Percentiles rank a stretch among this genome's conserved stretches.
These are phyloP conservation scores for Aurelia sp. DNA, from an alignment of 30 jellyfish, hydroid and myxozoan genomes.

Conservation along the genomic window DNA sequence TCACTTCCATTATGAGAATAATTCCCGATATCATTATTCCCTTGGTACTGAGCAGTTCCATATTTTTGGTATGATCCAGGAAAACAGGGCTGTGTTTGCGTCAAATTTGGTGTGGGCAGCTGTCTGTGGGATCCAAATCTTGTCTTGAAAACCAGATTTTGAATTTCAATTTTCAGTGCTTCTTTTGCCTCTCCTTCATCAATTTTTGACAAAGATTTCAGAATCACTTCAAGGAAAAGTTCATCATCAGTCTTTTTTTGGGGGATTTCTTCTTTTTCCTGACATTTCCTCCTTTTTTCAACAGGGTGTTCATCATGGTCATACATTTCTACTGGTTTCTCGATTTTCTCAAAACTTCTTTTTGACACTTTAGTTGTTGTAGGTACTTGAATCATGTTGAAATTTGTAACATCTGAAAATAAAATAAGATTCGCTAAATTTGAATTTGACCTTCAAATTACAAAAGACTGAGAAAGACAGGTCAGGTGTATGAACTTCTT, in stretches of 20 bases:
- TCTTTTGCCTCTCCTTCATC: constrained; percentile 89
- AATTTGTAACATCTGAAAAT: too few relatives aligned
- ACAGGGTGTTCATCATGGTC: neutral
- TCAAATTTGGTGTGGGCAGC: neutral
- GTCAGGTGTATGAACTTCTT: too few relatives aligned
- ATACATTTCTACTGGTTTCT: neutral
- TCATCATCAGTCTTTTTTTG: constrained; percentile 66
- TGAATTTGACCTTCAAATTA: too few relatives aligned
- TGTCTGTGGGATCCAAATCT: constrained; percentile 60
- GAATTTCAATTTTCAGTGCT: constrained; percentile 79
- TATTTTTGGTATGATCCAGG: neutral
- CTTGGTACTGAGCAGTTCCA: neutral
- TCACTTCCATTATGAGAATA: constrained; percentile 19
- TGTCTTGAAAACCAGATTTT: constrained; percentile 77
- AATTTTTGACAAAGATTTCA: constrained; percentile 62
- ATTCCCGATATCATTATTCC: neutral
- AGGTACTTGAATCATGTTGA: too few relatives aligned
- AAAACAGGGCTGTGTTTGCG: neutral
- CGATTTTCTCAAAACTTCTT: too few relatives aligned
- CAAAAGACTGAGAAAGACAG: too few relatives aligned
- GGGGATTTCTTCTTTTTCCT: neutral
- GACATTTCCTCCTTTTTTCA: constrained; percentile 14
- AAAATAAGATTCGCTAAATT: too few relatives aligned
- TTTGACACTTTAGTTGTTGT: too few relatives aligned
- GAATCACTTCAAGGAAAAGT: constrained; percentile 58